Base-by-base conservation (phyloP, 2,113 vertebrate species). In the Gymnocephalus cernua region DNA sequence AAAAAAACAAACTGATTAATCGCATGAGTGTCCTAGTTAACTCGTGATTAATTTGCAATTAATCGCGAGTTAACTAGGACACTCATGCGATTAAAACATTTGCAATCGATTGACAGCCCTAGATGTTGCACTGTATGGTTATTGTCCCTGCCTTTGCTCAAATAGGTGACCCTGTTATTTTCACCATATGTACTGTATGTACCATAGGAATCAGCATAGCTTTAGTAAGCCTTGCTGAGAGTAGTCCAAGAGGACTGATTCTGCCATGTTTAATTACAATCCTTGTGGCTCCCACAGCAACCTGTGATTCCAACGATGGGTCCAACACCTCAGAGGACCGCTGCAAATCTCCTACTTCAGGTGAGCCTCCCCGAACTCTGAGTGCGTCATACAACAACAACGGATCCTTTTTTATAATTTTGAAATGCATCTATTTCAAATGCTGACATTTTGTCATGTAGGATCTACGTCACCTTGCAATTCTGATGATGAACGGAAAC, bases 261-360 rank as follows among this genome's bases (percentile, higher is more conserved):
- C 57, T 59, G 15, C 11, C 53, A 25, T 57, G 71, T 75, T 72
- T 68, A 78, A 74, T 79, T 64, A 11, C 15, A 18, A 51, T 38
- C 12, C 85, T 7, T 86, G 59, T 70, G 76, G 53, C 58, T 86
- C 82, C 87, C 92, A 85, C 96, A 94, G 98, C 96, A 85, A 93
- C 97, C 12, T 97, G 96, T 82, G 98, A 99, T 59, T 96, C 97
- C 78, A 97, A 92, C 74, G 97, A 99, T 77, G 96, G 96, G 23
- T 91, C 96, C 19, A 74, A 93, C 48, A 72, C 96, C 70, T 94
- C 96, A 85, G 98, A 99, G 70, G 98, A 99, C 71, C 96, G 96
- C 88, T 98, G 98, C 95, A 99, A 99, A 84, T 99, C 98, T 0
- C 98, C 98, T 3, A 98, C 97, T 12, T 99, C 98, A 93, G 97